Conservation (phyloP, 1,140 invertebrate species). For the Platyscapa corneri region DNA sequence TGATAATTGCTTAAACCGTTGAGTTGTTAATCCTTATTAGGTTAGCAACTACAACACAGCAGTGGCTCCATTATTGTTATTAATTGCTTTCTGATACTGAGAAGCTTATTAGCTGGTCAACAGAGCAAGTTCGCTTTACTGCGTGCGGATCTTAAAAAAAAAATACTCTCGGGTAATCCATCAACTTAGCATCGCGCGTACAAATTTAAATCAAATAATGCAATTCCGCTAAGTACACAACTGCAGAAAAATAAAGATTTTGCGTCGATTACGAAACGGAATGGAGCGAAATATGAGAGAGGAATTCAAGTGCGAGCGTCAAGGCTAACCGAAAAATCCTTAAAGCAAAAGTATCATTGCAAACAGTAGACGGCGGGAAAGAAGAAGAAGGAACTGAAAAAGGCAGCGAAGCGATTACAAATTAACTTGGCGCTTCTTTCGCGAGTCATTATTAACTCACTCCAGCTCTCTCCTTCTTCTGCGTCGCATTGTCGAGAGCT, state of each 20-base stretch:
- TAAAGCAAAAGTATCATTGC: not conserved
- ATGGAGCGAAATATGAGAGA: not conserved
- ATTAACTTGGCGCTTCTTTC: conserved; percentile 67
- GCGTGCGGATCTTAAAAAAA: too few species aligned
- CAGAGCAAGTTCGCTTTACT: too few species aligned
- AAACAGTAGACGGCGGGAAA: not conserved
- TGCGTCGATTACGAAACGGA: not conserved
- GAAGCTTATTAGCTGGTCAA: too few species aligned
- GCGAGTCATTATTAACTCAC: conserved; percentile 66
- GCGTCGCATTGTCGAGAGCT: not conserved
- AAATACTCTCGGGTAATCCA: too few species aligned
- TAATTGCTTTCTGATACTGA: too few species aligned
- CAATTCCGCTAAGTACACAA: not conserved
- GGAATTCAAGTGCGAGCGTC: not conserved
- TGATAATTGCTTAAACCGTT: too few species aligned
- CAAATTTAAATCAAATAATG: too few species aligned
- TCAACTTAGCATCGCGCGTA: too few species aligned
- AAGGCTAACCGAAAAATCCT: not conserved
- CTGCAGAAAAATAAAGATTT: not conserved
- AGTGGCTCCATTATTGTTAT: too few species aligned
- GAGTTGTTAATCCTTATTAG: too few species aligned
- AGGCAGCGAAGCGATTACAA: conserved; percentile 66
- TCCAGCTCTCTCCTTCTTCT: conserved; percentile 19
- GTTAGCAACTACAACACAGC: too few species aligned
- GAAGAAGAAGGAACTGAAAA: not conserved